Evolutionary conservation across 1,140 invertebrate species (phyloP), one percentile per base, ranked within the genome.

Genomic region (Melanaphis sacchari): DNA sequence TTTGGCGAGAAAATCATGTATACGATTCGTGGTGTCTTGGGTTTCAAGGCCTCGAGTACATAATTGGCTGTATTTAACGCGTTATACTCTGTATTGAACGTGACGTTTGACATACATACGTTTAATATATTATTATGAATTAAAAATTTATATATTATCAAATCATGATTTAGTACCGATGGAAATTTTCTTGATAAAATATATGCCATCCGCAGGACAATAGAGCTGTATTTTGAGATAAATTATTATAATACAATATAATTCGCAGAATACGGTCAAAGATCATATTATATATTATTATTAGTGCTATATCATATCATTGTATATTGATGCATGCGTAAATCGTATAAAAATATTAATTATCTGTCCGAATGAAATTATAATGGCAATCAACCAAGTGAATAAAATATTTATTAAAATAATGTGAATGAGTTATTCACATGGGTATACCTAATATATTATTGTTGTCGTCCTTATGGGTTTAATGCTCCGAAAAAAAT

Each of bases 181-280:
- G 38, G 36, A 84, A 41, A 84, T 84, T 31, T 11, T 84, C 38
- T 38, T 26, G 24, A 41, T 84, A 84, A 84, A 40, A 76, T 59
- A 59, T 59, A 76, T 22, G 22, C 36, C 38, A 24, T 15, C 40
- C 24, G 82, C 82, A 40, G 38, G 82, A 84, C 82, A 84, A 84
- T 84, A 84, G 38, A 84, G 38, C 59, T 76, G 18, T n/a, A n/a
- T 66, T 2, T 31, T 59, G 24, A 5, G 31, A 76, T 76, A n/a
- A 76, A 76, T 76, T 76, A 76, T 76, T 76, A 76, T 76, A 76
- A 76, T 76, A 76, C 15, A 76, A 76, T 76, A 76, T 76, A 76
- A 36, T 76, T 76, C n/a, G 11, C 7, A 22, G 22, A 84, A 40
- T 22, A 11, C 38, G 40, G 82, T 26, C 82, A 84, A 84, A 40